Base-by-base conservation (phyloP, 1,140 invertebrate species). In the Sipha flava region DNA sequence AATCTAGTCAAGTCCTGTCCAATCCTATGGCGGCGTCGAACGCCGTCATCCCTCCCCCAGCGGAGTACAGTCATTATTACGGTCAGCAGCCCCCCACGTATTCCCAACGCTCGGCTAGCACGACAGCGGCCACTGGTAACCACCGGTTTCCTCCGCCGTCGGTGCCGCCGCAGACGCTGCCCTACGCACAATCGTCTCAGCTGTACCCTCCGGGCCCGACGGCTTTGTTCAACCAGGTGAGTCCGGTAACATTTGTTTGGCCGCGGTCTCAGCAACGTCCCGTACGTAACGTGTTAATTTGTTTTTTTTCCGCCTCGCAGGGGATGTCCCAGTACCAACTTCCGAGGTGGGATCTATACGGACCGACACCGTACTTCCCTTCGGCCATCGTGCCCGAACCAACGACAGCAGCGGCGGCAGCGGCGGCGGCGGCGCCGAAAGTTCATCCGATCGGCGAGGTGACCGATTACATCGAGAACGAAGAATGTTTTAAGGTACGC, bases 391-490 rank as follows among this genome's bases (percentile, higher is more conserved):
- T 62, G 29, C 87, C 89, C 2, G 89, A 90, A 82, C 45, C 40
- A 12, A 23, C 54, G 37, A 86, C 89, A 3, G 89, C 90, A 82
- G 87, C 89, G 49, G 89, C 89, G 0, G 92, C 91, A 84, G 89
- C n/a, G 10, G 34, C 54, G 37, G 86, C 89, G 3, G 89, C 90
- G 82, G 87, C 89, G 49, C 89, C 89, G 0, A 92, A 91, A 84
- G 89, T 83, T 1, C 91, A 93, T 84, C 90, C 92, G 0, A 90
- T 94, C 18, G 92, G 92, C 0, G 91, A 94, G 85, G 91, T 94
- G 6, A 90, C 91, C 9, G 92, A 92, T 79, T 90, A 90, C 80
- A 90, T 90, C 49, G 92, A 95, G 81, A 95, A 95, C 84, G 88
- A 92, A 66, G 93, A 96, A 83, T 94, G 92, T 82, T 97, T 97